Evolutionary conservation across 2,113 vertebrate genomes (phyloP).

Genomic region (Edolisoma coerulescens): DNA sequence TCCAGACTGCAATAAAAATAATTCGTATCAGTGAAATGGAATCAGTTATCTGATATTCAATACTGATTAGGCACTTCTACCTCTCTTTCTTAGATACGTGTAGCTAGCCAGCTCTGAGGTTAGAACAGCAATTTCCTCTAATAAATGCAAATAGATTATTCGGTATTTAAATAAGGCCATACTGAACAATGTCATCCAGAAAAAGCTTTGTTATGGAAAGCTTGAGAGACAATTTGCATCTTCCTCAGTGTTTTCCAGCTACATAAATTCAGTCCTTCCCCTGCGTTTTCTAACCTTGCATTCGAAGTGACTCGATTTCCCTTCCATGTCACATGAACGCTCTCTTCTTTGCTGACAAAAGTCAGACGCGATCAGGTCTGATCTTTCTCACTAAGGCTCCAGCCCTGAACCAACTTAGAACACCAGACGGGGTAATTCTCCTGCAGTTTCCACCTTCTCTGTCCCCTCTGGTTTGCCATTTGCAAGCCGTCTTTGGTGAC

Average conservation of each 20-base stretch:
- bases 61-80: not conserved
- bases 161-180: not conserved
- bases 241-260: not conserved
- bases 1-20: not conserved
- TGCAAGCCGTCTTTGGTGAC: accelerated
- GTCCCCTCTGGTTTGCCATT: not conserved
- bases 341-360: not conserved
- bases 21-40: not conserved
- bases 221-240: not conserved
- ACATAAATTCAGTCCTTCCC: not conserved
- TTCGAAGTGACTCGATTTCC: not conserved
- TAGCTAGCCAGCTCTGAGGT: not conserved
- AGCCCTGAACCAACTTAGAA: not conserved
- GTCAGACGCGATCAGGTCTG: accelerated
- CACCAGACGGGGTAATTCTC: not conserved
- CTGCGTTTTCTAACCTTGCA: not conserved
- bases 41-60: not conserved
- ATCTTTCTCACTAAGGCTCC: not conserved
- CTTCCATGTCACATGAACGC: not conserved
- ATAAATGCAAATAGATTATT: not conserved
- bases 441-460: not conserved
- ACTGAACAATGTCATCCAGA: not conserved
- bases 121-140: not conserved
- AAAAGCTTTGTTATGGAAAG: not conserved
- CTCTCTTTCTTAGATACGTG: not conserved